Evolutionary conservation across 2,113 vertebrate genomes (phyloP).

Genomic region (Halichoeres trimaculatus): DNA sequence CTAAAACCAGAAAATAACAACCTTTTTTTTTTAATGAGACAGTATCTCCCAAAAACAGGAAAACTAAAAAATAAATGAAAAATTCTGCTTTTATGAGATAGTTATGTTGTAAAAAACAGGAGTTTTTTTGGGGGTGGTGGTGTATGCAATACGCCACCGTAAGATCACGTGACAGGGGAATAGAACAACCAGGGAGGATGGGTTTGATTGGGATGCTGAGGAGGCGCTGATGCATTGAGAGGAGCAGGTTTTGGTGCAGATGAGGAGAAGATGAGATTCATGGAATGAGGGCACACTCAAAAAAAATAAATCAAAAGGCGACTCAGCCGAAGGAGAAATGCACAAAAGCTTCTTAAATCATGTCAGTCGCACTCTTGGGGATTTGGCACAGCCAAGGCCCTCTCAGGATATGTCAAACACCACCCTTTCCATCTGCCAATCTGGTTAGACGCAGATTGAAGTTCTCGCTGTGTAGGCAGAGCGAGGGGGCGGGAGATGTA

Average conservation of each 20-base stretch:
- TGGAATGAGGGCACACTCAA: constrained; percentile 59
- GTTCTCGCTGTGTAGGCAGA: constrained; percentile 51
- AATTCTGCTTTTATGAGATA: too few species aligned
- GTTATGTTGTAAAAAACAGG: too few species aligned
- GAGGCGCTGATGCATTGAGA: neutral
- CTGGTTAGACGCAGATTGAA: constrained; percentile 45
- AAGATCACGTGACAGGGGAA: neutral
- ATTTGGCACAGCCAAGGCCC: constrained; percentile 59
- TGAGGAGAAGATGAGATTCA: constrained; percentile 44
- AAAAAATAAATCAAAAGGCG: constrained; percentile 29
- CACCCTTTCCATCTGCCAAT: constrained; percentile 69
- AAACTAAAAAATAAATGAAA: too few species aligned
- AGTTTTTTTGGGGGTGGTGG: too few species aligned
- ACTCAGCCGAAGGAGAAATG: constrained; percentile 55
- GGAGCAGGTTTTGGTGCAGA: constrained; percentile 17
- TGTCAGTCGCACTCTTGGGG: constrained; percentile 70
- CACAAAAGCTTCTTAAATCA: constrained; percentile 74
- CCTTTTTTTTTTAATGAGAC: too few species aligned
- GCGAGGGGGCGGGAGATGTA: constrained; percentile 58
- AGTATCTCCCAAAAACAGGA: too few species aligned
- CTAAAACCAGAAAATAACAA: too few species aligned
- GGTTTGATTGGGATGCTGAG: neutral
- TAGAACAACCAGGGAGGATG: too few species aligned
- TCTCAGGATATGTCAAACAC: constrained; percentile 71
- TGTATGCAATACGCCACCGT: too few species aligned